Evolutionary conservation across 2,888 invertebrate genomes (phyloP).

Genomic region (Yponomeuta sedellus): DNA sequence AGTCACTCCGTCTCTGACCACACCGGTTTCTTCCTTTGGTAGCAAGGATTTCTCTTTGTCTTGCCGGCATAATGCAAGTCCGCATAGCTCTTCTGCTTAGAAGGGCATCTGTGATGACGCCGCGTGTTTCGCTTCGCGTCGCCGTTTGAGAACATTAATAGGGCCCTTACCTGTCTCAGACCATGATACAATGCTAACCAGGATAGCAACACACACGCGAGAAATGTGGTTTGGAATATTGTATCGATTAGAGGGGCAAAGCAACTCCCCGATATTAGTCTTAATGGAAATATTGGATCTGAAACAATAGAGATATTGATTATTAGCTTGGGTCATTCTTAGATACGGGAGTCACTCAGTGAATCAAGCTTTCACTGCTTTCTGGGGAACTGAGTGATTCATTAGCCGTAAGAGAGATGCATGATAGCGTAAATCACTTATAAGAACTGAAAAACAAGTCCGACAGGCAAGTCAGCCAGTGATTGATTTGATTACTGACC

Average conservation of each 20-base stretch:
- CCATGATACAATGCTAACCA: conserved; percentile 98
- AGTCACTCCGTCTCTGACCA: too few relatives aligned
- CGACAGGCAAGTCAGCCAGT: too few relatives aligned
- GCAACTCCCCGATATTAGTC: conserved; percentile 92
- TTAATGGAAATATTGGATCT: conserved; percentile 97
- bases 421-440: too few relatives aligned
- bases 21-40: too few relatives aligned
- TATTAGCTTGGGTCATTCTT: neutral
- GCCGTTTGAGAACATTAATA: neutral
- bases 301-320: conserved; percentile 30
- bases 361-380: neutral
- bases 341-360: neutral
- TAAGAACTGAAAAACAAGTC: too few relatives aligned
- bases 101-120: too few relatives aligned
- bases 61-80: too few relatives aligned
- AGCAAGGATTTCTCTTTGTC: too few relatives aligned
- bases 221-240: conserved; percentile 91
- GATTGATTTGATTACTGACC: too few relatives aligned
- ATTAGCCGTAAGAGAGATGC: too few relatives aligned
- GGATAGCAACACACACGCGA: conserved; percentile 91
- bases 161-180: conserved; percentile 83
- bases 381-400: too few relatives aligned
- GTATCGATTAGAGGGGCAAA: conserved; percentile 95
- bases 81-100: too few relatives aligned
- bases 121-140: neutral